Evolutionary conservation across 2,888 invertebrate species (phyloP), one percentile per base, ranked within the genome.

Genomic region (Drosophila percnosoma): DNA sequence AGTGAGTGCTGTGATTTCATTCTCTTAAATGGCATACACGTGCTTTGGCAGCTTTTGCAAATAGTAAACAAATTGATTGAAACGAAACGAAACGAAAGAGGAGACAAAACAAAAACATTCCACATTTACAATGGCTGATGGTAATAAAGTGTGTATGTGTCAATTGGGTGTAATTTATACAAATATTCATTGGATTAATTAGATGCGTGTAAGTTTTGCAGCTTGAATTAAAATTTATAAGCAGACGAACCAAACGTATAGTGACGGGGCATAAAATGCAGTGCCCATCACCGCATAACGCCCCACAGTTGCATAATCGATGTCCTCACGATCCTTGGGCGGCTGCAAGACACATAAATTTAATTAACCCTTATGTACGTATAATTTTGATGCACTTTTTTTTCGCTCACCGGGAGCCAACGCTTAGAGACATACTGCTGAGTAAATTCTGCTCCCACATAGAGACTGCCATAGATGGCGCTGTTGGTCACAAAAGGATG

Each of bases 381-480:
- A 29, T 48, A 29, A 45, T 42, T 34, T 38, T 13, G 11, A 34
- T 24, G 38, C 49, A 64, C 27, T n/a, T 48, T 33, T 18, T 45
- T n/a, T 45, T 45, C 24, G 65, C 78, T 75, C 93, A 97, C 97
- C 94, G 95, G 90, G 73, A 95, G 93, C 89, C 75, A 89, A 24
- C 95, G 94, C 88, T 95, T 96, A 62, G 95, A 95, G 73, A 96
- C 93, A 11, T 95, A 95, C 93, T 97, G 97, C 91, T 97, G 97
- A 0, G 96, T 95, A 67, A 96, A 94, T 91, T 97, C 97, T 0
- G 97, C 97, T 6, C 96, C 96, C 0, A 96, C 95, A 91, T 96
- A 97, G 82, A 97, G 95, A 0, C 95, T 94, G 7, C 96, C 97
- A 92, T 97, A 97, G 40, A 97, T 94, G 4, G 95, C 91, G 80